A percentile compares a stretch with the other conserved stretches of the same genome.
Evolutionary conservation across 92 coral and sea anemone species (phyloP).

Genomic region (Zoanthus solanderi): DNA sequence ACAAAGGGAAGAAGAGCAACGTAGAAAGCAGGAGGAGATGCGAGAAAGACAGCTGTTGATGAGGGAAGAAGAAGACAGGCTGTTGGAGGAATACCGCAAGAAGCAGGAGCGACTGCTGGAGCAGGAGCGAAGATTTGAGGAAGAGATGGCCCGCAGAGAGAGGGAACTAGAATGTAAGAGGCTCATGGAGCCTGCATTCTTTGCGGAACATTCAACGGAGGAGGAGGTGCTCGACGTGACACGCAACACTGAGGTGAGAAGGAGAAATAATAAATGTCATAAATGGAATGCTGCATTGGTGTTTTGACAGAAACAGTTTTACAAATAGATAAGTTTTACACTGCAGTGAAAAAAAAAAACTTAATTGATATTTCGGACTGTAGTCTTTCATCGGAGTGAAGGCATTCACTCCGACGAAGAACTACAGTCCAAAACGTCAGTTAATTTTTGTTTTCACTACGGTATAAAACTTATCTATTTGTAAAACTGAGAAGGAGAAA

Average conservation of each 20-base stretch:
- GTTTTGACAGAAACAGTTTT: too few species aligned
- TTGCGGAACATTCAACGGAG: conserved; percentile 52
- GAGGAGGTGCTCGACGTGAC: conserved; percentile 58
- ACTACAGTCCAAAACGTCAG: too few species aligned
- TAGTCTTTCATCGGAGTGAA: too few species aligned
- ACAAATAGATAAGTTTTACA: too few species aligned
- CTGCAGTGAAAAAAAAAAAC: too few species aligned
- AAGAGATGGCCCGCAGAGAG: conserved; percentile 86
- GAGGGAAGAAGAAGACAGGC: conserved; percentile 88
- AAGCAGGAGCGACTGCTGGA: conserved; percentile 93
- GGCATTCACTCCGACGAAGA: too few species aligned
- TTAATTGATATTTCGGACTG: too few species aligned
- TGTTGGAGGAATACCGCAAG: conserved; percentile 90
- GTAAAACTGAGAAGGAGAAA: neutral
- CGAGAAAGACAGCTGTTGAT: conserved; percentile 70
- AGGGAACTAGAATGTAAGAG: conserved; percentile 84
- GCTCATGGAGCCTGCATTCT: conserved; percentile 4
- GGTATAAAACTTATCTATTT: too few species aligned
- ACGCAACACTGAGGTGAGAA: conserved; percentile 59
- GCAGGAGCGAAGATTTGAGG: conserved; percentile 90
- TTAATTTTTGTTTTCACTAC: too few species aligned
- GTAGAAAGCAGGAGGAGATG: conserved; percentile 56
- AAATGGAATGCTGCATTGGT: neutral
- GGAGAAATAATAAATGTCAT: neutral
- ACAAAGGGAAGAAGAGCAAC: conserved; percentile 52